Evolutionary conservation across 2,113 vertebrate species (phyloP).

Genomic region (Osmerus mordax): DNA sequence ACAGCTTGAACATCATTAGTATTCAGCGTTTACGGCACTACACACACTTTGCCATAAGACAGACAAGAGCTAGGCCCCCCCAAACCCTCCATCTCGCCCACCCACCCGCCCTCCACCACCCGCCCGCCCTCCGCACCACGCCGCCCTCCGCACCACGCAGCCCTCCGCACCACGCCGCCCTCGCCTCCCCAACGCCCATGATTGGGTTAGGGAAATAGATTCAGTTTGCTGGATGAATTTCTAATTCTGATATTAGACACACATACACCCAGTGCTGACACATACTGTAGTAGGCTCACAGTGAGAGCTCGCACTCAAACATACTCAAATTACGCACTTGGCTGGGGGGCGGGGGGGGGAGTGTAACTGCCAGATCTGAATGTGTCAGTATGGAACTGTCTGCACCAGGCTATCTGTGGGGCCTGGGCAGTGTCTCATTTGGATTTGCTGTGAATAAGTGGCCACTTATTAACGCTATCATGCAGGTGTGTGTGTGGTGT

Average conservation of each 20-base stretch:
- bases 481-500: background rate
- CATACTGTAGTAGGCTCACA: too few relatives aligned
- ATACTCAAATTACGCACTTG: too few relatives aligned
- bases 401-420: slow-evolving; percentile 56
- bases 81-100: background rate
- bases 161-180: too few relatives aligned
- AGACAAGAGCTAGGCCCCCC: slow-evolving; percentile 11
- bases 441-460: slow-evolving; percentile 63
- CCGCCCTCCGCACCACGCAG: too few relatives aligned
- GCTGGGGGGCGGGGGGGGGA: slow-evolving; percentile 46
- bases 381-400: slow-evolving; percentile 49
- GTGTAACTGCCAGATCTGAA: slow-evolving; percentile 29
- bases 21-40: slow-evolving; percentile 16
- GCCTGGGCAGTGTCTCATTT: slow-evolving; percentile 65
- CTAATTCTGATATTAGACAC: slow-evolving; percentile 25
- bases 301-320: too few relatives aligned
- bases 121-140: too few relatives aligned
- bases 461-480: background rate
- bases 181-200: too few relatives aligned
- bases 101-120: too few relatives aligned
- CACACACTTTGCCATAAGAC: slow-evolving; percentile 19
- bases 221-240: slow-evolving; percentile 25
- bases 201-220: slow-evolving; percentile 14
- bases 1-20: slow-evolving; percentile 6
- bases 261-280: slow-evolving; percentile 2